phyloP scores from a whole-genome alignment of 2,113 vertebrate species.

The Phalacrocorax aristotelis region DNA sequence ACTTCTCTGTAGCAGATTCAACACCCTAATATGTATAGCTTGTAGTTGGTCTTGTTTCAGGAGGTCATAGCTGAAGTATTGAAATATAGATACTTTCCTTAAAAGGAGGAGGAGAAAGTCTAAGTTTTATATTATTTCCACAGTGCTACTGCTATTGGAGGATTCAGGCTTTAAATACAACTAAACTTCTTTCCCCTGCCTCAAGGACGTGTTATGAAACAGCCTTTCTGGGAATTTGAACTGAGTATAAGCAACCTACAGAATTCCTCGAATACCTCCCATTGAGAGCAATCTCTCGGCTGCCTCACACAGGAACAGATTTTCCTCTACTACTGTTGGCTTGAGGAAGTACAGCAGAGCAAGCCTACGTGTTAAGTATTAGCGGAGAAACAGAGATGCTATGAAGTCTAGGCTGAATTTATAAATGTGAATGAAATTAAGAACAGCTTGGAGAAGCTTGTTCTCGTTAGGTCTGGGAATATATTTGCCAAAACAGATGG shows the following conservation, averaged over 20 bases:
- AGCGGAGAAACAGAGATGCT: background rate
- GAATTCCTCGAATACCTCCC: conserved; percentile 52
- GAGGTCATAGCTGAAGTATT: background rate
- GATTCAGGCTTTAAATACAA: background rate
- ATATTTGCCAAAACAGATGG: background rate
- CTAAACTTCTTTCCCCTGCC: background rate
- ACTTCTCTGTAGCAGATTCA: background rate
- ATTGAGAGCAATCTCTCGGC: background rate
- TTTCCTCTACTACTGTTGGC: background rate
- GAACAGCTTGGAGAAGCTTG: conserved; percentile 14
- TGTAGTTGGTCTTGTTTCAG: background rate
- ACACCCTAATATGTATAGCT: background rate
- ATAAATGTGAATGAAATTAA: conserved; percentile 26
- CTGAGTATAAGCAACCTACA: conserved; percentile 48
- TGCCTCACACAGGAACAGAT: background rate
- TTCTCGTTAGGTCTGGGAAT: conserved; percentile 19
- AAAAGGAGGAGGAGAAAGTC: background rate
- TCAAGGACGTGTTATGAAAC: background rate
- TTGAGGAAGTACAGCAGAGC: background rate
- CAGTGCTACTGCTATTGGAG: background rate
- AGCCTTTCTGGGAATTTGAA: conserved; percentile 23
- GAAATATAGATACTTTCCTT: background rate
- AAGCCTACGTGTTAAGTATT: background rate
- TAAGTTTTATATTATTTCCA: background rate
- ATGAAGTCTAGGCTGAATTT: background rate